These are phyloP conservation scores for Corythoichthys haematopterus DNA, from an alignment of 2,113 vertebrate genomes.

Conservation along the genomic window DNA sequence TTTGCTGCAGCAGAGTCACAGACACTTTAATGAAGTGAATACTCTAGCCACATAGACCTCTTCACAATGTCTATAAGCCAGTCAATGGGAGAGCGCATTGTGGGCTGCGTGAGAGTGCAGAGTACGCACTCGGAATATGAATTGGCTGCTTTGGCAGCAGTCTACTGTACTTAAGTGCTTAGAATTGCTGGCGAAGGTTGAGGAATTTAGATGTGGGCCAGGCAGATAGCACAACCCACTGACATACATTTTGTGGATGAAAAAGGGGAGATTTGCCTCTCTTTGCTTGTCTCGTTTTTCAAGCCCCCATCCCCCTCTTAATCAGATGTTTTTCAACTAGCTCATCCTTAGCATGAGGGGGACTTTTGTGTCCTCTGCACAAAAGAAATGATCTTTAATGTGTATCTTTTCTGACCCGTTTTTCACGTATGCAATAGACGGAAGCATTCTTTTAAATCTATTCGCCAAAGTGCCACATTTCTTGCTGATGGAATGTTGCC, in stretches of 20 bases:
- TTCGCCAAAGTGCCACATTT: constrained; percentile 27
- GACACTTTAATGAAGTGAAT: constrained; percentile 38
- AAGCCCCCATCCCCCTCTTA: constrained; percentile 47
- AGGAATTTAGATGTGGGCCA: constrained; percentile 43
- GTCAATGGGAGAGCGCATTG: constrained; percentile 29
- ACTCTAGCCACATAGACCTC: constrained; percentile 16
- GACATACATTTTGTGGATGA: constrained; percentile 65
- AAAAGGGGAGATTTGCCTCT: constrained; percentile 42
- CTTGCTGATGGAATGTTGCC: constrained; percentile 24
- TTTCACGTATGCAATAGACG: constrained; percentile 7
- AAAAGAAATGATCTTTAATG: constrained; percentile 2
- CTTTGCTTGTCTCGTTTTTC: constrained; percentile 1
- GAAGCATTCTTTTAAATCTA: constrained; percentile 31
- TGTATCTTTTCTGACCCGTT: neutral
- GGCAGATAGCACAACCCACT: constrained; percentile 53
- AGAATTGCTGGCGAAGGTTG: constrained; percentile 33
- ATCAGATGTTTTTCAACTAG: constrained; percentile 46
- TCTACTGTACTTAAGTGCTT: constrained; percentile 49
- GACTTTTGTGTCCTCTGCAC: constrained; percentile 17
- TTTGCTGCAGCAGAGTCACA: neutral
- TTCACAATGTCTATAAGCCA: constrained; percentile 38
- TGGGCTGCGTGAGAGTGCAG: constrained; percentile 24
- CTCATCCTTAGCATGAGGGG: constrained; percentile 36
- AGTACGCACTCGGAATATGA: constrained; percentile 46
- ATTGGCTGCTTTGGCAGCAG: constrained; percentile 44